Percentiles rank a stretch among this genome's conserved stretches.
phyloP scores from a whole-genome alignment of 2,113 vertebrate genomes.

The Tursiops truncatus region DNA sequence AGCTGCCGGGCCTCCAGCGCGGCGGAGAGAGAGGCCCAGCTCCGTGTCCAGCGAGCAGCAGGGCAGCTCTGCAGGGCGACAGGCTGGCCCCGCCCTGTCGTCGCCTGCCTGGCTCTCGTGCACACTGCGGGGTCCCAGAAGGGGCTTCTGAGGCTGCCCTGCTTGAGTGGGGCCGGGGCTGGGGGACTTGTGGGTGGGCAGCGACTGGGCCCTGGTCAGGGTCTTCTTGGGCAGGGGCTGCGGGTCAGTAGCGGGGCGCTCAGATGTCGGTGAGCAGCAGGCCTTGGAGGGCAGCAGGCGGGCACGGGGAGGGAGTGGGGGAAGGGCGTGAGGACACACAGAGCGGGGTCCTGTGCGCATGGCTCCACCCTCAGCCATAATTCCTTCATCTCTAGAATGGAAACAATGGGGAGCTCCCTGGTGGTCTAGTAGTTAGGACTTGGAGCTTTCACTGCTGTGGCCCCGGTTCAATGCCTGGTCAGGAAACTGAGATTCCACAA shows the following conservation, averaged over 20 bases:
- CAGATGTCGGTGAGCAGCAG: slow-evolving; percentile 10
- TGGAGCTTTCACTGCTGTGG: neutral
- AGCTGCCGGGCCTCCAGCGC: slow-evolving; percentile 79
- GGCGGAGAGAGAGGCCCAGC: slow-evolving; percentile 72
- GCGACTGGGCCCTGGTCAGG: slow-evolving; percentile 82
- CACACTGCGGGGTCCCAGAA: slow-evolving; percentile 68
- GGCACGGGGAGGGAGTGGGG: neutral
- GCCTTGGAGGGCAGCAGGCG: slow-evolving; percentile 76
- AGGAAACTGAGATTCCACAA: neutral
- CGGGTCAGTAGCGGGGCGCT: rapidly evolving
- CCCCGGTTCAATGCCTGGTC: neutral
- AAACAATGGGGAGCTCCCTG: neutral
- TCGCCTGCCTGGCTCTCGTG: neutral
- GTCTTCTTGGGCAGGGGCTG: slow-evolving; percentile 82
- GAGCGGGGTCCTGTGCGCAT: rapidly evolving
- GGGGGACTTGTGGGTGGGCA: slow-evolving; percentile 65
- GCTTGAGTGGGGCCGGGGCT: neutral
- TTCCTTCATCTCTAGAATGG: neutral
- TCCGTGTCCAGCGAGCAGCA: slow-evolving; percentile 75
- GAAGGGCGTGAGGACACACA: rapidly evolving
- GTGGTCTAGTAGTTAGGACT: neutral
- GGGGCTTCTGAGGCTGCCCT: neutral
- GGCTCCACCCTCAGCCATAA: neutral
- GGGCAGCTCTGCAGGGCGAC: slow-evolving; percentile 3
- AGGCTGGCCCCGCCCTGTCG: rapidly evolving